phyloP scores from a whole-genome alignment of 2,797 vertebrate species.

The Loriculus beryllinus region DNA sequence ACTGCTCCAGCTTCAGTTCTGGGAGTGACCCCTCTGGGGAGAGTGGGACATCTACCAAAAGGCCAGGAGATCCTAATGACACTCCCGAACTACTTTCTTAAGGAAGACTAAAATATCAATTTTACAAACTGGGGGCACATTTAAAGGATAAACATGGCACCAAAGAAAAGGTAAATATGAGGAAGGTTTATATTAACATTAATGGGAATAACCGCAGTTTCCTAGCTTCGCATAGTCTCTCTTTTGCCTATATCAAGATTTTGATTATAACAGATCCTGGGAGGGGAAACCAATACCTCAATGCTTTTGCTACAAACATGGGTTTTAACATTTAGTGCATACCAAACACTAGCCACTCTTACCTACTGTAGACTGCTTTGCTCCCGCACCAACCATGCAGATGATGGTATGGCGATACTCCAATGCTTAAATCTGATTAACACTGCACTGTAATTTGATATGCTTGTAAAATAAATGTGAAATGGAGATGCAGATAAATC shows the following conservation, averaged over 20 bases:
- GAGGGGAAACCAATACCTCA: neutral
- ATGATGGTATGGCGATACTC: neutral
- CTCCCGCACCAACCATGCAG: neutral
- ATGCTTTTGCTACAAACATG: neutral
- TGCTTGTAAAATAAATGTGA: neutral
- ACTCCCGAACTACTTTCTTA: neutral
- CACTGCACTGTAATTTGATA: neutral
- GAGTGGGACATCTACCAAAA: accelerated
- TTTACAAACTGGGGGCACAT: neutral
- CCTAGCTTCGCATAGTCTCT: neutral
- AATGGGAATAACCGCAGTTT: neutral
- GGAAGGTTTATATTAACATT: neutral
- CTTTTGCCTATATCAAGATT: neutral
- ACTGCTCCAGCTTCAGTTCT: neutral
- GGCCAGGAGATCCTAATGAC: neutral
- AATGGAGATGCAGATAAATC: neutral
- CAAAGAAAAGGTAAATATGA: neutral
- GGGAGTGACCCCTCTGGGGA: accelerated
- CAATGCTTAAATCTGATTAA: neutral
- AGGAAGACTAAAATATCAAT: neutral
- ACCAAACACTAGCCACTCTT: neutral
- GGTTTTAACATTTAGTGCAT: neutral
- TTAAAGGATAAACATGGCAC: neutral
- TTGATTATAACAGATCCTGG: neutral
- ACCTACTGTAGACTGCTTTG: neutral